Conservation (phyloP, 2,113 vertebrate genomes). For the Scomber colias region DNA sequence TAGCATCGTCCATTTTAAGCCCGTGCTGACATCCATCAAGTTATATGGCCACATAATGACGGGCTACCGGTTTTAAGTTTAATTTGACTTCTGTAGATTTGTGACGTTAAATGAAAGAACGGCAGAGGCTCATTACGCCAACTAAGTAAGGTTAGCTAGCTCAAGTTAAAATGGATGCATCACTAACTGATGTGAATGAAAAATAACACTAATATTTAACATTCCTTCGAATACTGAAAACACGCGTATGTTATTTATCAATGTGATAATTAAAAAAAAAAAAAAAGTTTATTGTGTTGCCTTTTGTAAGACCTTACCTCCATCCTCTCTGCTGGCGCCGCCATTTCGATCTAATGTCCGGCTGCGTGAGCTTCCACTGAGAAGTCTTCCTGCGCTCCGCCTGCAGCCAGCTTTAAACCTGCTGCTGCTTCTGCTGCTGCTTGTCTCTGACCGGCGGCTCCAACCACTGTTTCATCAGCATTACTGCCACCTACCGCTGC, state of each 20-base stretch:
- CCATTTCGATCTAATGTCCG: conserved; percentile 78
- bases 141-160: not conserved
- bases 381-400: conserved; percentile 29
- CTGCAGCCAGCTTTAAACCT: conserved; percentile 5
- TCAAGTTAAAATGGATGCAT: conserved; percentile 71
- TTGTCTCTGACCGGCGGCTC: not conserved
- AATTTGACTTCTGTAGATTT: not conserved
- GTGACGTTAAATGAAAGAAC: conserved; percentile 35
- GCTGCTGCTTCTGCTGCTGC: not conserved
- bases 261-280: no score
- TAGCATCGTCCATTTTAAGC: rapidly evolving
- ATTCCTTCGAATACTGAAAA: rapidly evolving
- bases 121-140: not conserved
- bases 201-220: not conserved
- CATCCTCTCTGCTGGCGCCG: conserved; percentile 83
- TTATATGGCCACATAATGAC: rapidly evolving
- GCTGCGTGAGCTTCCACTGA: conserved; percentile 31
- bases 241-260: rapidly evolving
- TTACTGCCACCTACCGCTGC: not conserved
- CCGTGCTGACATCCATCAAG: rapidly evolving
- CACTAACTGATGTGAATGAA: not conserved
- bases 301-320: conserved; percentile 74
- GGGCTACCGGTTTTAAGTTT: rapidly evolving
- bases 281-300: rapidly evolving
- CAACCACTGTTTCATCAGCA: not conserved